Conservation (phyloP, 2,113 vertebrate species). For the Anseranas semipalmata region DNA sequence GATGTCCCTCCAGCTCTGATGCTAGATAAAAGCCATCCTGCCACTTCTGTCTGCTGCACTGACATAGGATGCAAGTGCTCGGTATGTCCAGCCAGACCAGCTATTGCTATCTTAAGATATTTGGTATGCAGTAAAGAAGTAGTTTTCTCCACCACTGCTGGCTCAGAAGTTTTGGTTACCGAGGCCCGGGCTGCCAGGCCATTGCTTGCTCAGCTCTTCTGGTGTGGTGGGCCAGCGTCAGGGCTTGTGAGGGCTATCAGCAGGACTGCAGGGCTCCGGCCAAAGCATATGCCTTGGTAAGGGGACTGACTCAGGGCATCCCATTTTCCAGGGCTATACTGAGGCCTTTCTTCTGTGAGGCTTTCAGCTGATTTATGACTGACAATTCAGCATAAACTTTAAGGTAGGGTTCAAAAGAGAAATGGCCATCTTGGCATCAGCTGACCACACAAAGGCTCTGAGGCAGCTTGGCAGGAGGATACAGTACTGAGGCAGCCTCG, state of each 20-base stretch:
- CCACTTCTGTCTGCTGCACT: accelerated
- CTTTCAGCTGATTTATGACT: neutral
- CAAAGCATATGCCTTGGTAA: accelerated
- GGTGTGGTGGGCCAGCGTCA: accelerated
- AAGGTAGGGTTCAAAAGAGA: neutral
- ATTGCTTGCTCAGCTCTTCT: accelerated
- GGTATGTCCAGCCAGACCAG: neutral
- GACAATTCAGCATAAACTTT: neutral
- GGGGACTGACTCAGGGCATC: accelerated
- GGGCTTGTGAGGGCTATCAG: neutral
- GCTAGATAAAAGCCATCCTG: accelerated
- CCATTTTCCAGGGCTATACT: neutral
- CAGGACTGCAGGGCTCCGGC: accelerated
- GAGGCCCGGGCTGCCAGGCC: accelerated
- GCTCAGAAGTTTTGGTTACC: neutral
- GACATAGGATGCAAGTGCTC: accelerated
- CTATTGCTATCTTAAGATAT: neutral
- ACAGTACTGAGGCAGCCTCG: neutral
- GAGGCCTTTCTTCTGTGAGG: neutral
- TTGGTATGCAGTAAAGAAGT: neutral
- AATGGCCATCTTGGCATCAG: neutral
- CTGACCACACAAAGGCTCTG: neutral
- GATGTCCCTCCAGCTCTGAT: neutral
- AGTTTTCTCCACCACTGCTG: accelerated
- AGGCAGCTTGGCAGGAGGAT: accelerated